Evolutionary conservation across 1,140 invertebrate genomes (phyloP), one percentile per base, ranked within the genome.

Genomic region (Drosophila suzukii): DNA sequence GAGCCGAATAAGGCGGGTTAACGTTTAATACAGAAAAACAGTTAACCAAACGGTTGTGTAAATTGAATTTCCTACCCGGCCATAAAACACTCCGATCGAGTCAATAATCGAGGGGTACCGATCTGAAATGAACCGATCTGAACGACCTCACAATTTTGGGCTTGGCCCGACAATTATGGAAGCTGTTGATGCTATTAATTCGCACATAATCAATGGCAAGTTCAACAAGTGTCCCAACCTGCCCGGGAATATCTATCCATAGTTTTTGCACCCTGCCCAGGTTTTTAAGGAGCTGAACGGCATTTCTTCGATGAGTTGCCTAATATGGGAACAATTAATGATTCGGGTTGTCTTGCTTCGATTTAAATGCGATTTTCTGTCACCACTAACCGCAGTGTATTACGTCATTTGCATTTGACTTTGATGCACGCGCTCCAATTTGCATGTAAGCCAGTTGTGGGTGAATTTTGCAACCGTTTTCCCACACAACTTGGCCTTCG

Each of bases 371-470:
- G 20, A 53, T 50, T 32, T 49, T 24, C 30, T 47, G 43, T 56
- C 43, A 54, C 11, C 12, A 39, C 10, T 13, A 65, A 74, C 73
- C 71, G 59, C 72, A 59, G 36, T 24, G 44, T 71, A 57, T 78
- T 78, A 60, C 75, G 74, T 78, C 75, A 78, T 70, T 77, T 71
- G 74, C 74, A 78, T 78, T 78, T 78, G 75, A 78, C 75, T 78
- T 78, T 78, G 75, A 78, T 78, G 75, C 75, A 77, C 39, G 59
- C 66, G 75, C 75, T 78, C 75, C 74, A 78, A 78, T 78, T 78
- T 78, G 75, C 66, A 78, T 78, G 47, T 78, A 50, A 78, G 55
- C 36, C 75, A 59, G 51, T 51, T 43, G 57, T 60, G 67, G 58
- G 74, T 51, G 56, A 62, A 39, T 78, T 70, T 77, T 50, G 75